These are phyloP conservation scores for Mamestra configurata DNA, from an alignment of 1,140 invertebrate genomes.

Conservation along the genomic window DNA sequence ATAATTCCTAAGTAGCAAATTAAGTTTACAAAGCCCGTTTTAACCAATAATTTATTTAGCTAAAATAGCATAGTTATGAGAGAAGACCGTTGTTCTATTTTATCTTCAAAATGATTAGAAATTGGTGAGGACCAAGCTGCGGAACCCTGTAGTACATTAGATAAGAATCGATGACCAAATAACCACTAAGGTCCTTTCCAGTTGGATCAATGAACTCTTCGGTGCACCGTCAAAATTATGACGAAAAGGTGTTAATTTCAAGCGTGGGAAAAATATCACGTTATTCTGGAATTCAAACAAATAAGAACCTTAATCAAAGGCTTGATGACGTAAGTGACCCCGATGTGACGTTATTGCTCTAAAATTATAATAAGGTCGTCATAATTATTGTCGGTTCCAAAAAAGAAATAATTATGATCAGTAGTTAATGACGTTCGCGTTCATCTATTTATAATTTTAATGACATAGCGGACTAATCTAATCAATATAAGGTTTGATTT, in stretches of 20 bases:
- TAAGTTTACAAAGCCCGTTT: too few relatives aligned
- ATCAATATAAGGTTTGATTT: background rate
- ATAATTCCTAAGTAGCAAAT: too few relatives aligned
- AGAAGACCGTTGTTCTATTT: too few relatives aligned
- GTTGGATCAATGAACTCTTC: background rate
- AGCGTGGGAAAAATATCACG: background rate
- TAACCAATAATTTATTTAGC: too few relatives aligned
- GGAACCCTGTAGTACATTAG: too few relatives aligned
- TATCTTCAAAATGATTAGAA: too few relatives aligned
- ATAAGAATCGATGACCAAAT: too few relatives aligned
- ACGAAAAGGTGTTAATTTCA: background rate
- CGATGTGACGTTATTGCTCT: constrained; percentile 4
- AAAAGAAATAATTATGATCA: background rate
- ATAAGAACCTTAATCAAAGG: background rate
- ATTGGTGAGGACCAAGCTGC: too few relatives aligned
- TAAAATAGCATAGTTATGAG: too few relatives aligned
- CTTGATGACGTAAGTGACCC: background rate
- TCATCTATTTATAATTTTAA: constrained; percentile 13
- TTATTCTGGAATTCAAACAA: constrained; percentile 1
- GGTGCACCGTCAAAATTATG: background rate
- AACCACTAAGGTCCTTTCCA: background rate
- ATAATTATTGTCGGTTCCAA: constrained; percentile 3
- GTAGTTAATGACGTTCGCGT: background rate
- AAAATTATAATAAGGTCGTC: constrained; percentile 20
- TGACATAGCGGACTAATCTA: background rate